Conservation (phyloP, 1,140 invertebrate genomes). For the Megalopta genalis region DNA sequence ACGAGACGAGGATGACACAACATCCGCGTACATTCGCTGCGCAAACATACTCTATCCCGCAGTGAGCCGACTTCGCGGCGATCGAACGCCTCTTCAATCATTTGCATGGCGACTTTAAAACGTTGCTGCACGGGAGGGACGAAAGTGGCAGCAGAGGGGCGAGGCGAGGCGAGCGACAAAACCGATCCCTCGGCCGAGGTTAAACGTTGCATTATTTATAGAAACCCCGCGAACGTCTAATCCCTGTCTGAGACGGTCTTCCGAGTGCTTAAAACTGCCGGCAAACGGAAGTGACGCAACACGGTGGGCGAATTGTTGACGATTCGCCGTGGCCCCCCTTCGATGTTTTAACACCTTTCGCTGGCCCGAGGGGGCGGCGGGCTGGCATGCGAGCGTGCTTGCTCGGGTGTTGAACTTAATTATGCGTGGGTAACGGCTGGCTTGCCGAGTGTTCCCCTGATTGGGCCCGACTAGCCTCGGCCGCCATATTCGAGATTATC, state of each 20-base stretch:
- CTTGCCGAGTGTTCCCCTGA: no score
- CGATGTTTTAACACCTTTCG: constrained; percentile 56
- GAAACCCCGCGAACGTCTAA: constrained; percentile 64
- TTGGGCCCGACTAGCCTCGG: no score
- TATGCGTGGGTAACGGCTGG: no score
- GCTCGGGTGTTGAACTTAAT: no score
- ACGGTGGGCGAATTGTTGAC: constrained; percentile 51
- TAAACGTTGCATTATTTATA: constrained; percentile 67
- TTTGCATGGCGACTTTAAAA: constrained; percentile 47
- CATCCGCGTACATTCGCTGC: background rate
- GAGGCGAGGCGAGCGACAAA: constrained; percentile 6
- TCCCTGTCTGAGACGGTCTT: constrained; percentile 65
- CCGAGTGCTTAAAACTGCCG: constrained; percentile 50
- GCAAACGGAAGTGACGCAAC: background rate
- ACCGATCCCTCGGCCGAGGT: constrained; percentile 39
- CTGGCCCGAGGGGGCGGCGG: background rate
- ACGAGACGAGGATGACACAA: background rate
- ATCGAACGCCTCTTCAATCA: constrained; percentile 16
- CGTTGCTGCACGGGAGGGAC: background rate
- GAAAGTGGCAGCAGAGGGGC: background rate
- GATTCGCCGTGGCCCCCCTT: constrained; percentile 47
- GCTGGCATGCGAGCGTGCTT: no score
- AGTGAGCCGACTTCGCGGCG: background rate
- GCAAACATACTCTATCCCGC: background rate
- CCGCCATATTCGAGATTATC: no score